Evolutionary conservation across 2,797 vertebrate species (phyloP).

Genomic region (Percopsis omiscomaycus): DNA sequence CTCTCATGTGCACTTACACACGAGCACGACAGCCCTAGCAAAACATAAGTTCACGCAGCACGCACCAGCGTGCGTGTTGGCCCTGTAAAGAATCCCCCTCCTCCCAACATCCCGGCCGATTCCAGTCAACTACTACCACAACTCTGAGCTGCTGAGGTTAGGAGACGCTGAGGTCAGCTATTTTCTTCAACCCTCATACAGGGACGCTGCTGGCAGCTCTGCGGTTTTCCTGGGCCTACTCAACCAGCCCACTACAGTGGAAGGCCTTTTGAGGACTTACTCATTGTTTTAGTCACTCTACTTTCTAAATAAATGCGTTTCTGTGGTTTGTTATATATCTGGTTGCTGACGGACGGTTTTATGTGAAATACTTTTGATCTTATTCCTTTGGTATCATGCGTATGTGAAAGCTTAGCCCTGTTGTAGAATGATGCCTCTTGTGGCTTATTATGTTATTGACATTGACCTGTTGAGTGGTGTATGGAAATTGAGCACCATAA

Average conservation of each 20-base stretch:
- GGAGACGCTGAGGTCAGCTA: conserved; percentile 71
- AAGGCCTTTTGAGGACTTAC: conserved; percentile 42
- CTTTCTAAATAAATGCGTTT: conserved; percentile 45
- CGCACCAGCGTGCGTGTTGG: conserved; percentile 35
- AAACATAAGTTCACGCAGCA: conserved; percentile 41
- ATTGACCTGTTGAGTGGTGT: neutral
- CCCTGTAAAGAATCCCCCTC: conserved; percentile 40
- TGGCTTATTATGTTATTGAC: conserved; percentile 8
- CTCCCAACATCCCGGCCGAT: conserved; percentile 40
- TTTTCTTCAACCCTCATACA: conserved; percentile 61
- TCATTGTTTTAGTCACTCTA: conserved; percentile 32
- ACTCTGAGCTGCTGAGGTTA: conserved; percentile 42
- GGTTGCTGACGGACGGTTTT: conserved; percentile 1
- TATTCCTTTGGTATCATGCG: conserved; percentile 9
- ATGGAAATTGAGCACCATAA: conserved; percentile 29
- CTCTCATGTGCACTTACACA: conserved; percentile 12
- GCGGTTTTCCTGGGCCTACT: conserved; percentile 64
- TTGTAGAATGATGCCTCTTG: conserved; percentile 16
- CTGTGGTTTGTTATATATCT: conserved; percentile 47
- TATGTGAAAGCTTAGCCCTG: conserved; percentile 10
- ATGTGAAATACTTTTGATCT: conserved; percentile 30
- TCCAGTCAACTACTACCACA: conserved; percentile 57
- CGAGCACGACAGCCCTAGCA: conserved; percentile 5
- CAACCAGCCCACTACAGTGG: conserved; percentile 35
- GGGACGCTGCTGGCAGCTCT: conserved; percentile 52